A percentile compares a stretch with the other conserved stretches of the same genome.
These are phyloP conservation scores for Micronycteris hirsuta DNA, from an alignment of 2,113 vertebrate genomes.

Conservation along the genomic window DNA sequence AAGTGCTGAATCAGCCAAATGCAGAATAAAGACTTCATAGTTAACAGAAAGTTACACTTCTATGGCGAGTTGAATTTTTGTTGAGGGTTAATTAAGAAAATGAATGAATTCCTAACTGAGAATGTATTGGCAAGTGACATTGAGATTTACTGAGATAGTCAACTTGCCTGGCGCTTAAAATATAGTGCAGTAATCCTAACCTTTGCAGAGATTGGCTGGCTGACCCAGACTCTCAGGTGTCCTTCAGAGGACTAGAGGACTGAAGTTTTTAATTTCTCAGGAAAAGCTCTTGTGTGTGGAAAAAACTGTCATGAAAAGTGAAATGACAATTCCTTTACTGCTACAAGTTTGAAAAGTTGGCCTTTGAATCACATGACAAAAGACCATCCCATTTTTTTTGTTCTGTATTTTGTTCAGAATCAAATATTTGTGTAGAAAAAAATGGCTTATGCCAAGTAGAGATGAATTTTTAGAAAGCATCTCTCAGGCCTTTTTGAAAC, in stretches of 20 bases:
- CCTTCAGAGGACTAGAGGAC: background rate
- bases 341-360: background rate
- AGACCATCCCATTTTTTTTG: background rate
- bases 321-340: background rate
- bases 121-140: background rate
- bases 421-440: background rate
- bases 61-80: background rate
- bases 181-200: background rate
- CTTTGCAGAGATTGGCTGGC: background rate
- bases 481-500: background rate
- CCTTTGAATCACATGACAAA: background rate
- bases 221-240: background rate
- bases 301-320: background rate
- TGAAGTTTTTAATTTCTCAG: slow-evolving; percentile 23
- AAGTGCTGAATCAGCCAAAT: background rate
- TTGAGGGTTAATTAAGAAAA: background rate
- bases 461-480: background rate
- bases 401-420: background rate
- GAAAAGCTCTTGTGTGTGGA: background rate
- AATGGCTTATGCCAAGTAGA: background rate
- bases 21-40: background rate
- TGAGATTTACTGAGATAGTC: background rate
- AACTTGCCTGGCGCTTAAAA: background rate
- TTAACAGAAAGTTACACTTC: background rate
- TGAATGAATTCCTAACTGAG: background rate